These are phyloP conservation scores for Poeciliopsis infans DNA, from an alignment of 2,797 vertebrate species.

Conservation along the genomic window DNA sequence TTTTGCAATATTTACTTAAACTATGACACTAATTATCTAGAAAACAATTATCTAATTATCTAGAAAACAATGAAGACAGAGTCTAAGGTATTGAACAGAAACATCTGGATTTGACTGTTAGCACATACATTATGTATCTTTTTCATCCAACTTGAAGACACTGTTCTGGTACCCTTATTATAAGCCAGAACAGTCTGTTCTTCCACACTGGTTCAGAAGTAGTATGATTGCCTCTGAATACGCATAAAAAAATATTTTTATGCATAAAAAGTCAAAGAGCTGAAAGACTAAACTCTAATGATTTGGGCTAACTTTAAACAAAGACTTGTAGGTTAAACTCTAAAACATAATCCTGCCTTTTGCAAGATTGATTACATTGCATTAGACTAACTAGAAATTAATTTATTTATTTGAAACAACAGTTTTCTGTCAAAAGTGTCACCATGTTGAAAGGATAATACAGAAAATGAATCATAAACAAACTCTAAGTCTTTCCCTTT, in stretches of 20 bases:
- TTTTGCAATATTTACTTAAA: background rate
- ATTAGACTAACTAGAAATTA: background rate
- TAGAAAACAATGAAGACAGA: background rate
- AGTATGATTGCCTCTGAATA: background rate
- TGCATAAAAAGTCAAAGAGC: background rate
- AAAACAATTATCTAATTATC: background rate
- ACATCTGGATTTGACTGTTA: background rate
- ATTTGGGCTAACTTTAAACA: background rate
- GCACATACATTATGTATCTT: background rate
- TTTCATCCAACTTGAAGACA: background rate
- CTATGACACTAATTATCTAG: background rate
- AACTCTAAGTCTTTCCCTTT: background rate
- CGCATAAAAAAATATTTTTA: background rate
- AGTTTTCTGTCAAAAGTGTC: background rate
- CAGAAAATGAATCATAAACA: background rate
- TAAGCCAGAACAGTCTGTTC: background rate
- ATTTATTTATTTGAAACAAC: background rate
- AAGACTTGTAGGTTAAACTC: background rate
- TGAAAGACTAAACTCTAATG: background rate
- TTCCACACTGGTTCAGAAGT: background rate
- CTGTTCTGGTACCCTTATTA: background rate
- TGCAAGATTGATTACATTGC: background rate
- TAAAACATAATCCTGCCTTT: background rate
- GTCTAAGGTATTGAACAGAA: background rate
- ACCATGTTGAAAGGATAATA: background rate